Conservation (phyloP, 2,797 vertebrate genomes). For the Danio tinwini region DNA sequence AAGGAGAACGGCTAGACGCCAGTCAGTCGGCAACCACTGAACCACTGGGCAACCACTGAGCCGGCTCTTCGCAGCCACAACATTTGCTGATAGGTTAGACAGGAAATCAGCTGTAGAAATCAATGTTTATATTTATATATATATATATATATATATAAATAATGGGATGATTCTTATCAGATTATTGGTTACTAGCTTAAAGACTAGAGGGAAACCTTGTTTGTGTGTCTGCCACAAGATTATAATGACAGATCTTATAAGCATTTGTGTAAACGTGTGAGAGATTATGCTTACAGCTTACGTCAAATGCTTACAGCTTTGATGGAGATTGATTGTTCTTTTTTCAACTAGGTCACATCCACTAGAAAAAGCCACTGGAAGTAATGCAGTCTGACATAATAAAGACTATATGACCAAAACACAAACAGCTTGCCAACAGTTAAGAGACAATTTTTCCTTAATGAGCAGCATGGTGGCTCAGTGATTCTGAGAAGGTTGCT, state of each 20-base stretch:
- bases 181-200: constrained; percentile 31
- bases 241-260: not conserved
- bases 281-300: not conserved
- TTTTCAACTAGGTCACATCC: not conserved
- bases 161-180: constrained; percentile 38
- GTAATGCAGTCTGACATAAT: constrained; percentile 15
- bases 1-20: constrained; percentile 5
- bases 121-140: constrained; percentile 34
- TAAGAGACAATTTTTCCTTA: not conserved
- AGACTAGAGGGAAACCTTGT: not conserved
- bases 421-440: not conserved
- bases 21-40: not conserved
- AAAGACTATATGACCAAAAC: not conserved
- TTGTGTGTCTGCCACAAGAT: constrained; percentile 16
- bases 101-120: constrained; percentile 33
- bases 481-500: too few relatives aligned
- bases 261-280: constrained; percentile 7
- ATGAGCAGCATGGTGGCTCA: too few relatives aligned
- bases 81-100: constrained; percentile 1
- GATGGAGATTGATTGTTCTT: constrained; percentile 35
- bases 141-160: constrained; percentile 24
- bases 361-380: constrained; percentile 4
- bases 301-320: not conserved
- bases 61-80: not conserved
- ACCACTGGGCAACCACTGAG: not conserved